Conservation (phyloP, 2,113 vertebrate species). For the Protomyctophum bolini region DNA sequence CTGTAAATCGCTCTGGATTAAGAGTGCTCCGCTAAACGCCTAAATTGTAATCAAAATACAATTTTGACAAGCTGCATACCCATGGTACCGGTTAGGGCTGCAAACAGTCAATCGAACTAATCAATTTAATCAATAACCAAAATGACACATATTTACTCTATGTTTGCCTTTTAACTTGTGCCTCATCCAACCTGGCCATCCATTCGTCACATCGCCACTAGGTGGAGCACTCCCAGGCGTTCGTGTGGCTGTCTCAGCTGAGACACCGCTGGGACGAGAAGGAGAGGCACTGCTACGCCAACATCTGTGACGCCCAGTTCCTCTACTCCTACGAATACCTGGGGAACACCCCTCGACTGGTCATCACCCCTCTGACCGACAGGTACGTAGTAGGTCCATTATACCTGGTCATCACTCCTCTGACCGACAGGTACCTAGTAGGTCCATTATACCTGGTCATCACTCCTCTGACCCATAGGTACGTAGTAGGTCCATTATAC, state of each 20-base stretch:
- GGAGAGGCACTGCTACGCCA: slow-evolving; percentile 88
- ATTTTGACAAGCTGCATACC: too few relatives aligned
- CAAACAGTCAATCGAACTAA: too few relatives aligned
- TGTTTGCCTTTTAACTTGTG: neutral
- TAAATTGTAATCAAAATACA: too few relatives aligned
- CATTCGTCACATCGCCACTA: slow-evolving; percentile 45
- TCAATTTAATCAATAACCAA: too few relatives aligned
- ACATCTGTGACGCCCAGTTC: slow-evolving; percentile 96
- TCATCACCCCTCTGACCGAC: slow-evolving; percentile 96
- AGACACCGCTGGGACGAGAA: slow-evolving; percentile 91
- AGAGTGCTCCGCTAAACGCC: too few relatives aligned
- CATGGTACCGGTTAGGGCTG: too few relatives aligned
- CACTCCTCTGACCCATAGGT: neutral
- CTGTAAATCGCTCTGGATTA: too few relatives aligned
- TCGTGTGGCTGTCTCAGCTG: slow-evolving; percentile 94
- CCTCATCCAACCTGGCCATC: neutral
- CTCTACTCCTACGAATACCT: slow-evolving; percentile 94
- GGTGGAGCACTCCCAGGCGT: slow-evolving; percentile 92
- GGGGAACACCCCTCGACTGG: slow-evolving; percentile 93
- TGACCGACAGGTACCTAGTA: neutral
- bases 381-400: slow-evolving; percentile 79
- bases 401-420: neutral
- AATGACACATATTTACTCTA: too few relatives aligned
- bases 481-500: too few relatives aligned
- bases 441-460: too few relatives aligned